These are phyloP conservation scores for Sceloporus undulatus DNA, from an alignment of 2,113 vertebrate species.

Conservation along the genomic window DNA sequence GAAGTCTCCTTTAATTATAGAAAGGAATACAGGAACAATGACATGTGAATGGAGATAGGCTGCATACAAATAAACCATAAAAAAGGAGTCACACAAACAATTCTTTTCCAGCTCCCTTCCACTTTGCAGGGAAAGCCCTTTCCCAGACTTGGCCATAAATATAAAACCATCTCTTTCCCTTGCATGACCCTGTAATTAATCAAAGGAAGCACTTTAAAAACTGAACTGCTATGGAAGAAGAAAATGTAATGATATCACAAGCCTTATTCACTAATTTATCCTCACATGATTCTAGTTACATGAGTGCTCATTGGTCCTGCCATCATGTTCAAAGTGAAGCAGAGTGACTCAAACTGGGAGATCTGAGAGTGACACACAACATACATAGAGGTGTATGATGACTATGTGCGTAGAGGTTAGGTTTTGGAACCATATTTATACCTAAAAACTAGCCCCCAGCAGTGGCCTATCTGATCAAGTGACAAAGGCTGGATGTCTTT, in stretches of 20 bases:
- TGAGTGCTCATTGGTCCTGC: background rate
- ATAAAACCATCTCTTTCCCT: background rate
- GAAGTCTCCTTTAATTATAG: background rate
- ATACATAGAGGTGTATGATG: too few species aligned
- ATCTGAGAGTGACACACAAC: too few species aligned
- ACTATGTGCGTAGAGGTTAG: too few species aligned
- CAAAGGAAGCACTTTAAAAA: background rate
- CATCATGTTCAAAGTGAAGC: background rate
- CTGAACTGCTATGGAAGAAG: background rate
- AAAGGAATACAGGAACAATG: background rate
- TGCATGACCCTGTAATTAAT: too few species aligned
- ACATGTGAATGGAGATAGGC: background rate
- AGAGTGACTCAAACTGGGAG: too few species aligned
- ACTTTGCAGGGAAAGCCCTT: background rate
- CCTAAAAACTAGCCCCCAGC: too few species aligned
- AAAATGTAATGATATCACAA: background rate
- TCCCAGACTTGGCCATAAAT: background rate
- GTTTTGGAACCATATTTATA: too few species aligned
- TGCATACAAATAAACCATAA: background rate
- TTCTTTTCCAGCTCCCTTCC: background rate
- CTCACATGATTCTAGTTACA: background rate
- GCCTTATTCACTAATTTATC: background rate
- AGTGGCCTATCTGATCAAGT: too few species aligned
- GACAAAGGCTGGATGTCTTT: too few species aligned
- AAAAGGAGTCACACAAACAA: background rate